Conservation (phyloP, 2,888 invertebrate genomes). For the Protodeltote pygarga region DNA sequence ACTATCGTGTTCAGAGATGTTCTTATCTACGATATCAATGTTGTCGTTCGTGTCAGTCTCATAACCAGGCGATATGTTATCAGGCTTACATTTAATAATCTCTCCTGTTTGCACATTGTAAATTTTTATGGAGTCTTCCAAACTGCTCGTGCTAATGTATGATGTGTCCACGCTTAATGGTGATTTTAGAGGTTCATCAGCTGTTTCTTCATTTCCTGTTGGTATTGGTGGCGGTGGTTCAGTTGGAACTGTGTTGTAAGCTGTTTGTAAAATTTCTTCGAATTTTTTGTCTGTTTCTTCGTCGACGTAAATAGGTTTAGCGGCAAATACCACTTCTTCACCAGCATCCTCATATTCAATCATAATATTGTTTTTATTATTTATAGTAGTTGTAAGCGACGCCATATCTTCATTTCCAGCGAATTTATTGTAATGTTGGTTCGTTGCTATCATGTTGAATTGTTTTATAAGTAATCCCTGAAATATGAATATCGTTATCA, state of each 20-base stretch:
- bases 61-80: constrained; percentile 80
- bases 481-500: constrained; percentile 56
- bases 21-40: constrained; percentile 76
- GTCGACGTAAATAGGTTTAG: constrained; percentile 69
- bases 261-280: constrained; percentile 76
- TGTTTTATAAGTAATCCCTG: constrained; percentile 84
- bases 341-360: constrained; percentile 78
- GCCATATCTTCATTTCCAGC: constrained; percentile 62
- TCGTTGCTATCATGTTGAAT: constrained; percentile 78
- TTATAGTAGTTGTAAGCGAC: constrained; percentile 68
- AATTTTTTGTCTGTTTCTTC: constrained; percentile 78
- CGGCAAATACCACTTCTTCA: constrained; percentile 69
- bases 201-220: constrained; percentile 42
- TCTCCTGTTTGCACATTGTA: constrained; percentile 84
- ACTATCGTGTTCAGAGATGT: constrained; percentile 66
- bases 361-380: constrained; percentile 69
- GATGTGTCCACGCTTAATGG: constrained; percentile 74
- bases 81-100: constrained; percentile 81
- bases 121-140: constrained; percentile 84
- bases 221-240: constrained; percentile 51
- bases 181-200: constrained; percentile 67
- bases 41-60: constrained; percentile 74
- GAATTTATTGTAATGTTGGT: constrained; percentile 76
- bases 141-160: constrained; percentile 78
- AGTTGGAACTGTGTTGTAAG: constrained; percentile 57